These are phyloP conservation scores for Tricholaema leucomelas DNA, from an alignment of 2,113 vertebrate genomes.

Conservation along the genomic window DNA sequence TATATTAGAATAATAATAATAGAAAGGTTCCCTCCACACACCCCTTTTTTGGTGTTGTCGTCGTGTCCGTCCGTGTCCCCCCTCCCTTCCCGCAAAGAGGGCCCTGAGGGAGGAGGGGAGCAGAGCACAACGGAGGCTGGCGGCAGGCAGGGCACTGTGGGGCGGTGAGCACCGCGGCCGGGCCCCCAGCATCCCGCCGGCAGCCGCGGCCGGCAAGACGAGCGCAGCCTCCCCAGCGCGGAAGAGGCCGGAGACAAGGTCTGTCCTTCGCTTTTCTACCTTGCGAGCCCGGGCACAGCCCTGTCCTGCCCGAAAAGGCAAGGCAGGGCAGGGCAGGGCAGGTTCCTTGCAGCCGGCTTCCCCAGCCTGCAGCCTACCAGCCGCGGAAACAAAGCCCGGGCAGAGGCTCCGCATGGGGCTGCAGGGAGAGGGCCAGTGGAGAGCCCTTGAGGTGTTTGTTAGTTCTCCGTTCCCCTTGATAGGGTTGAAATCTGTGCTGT, in stretches of 20 bases:
- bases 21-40: neutral
- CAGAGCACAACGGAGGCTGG: neutral
- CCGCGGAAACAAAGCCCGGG: neutral
- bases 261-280: slow-evolving; percentile 50
- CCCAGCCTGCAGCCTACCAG: neutral
- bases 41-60: neutral
- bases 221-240: neutral
- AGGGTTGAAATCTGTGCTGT: neutral
- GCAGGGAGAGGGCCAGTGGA: neutral
- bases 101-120: neutral
- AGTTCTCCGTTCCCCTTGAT: neutral
- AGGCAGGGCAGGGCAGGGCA: neutral
- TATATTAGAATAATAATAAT: slow-evolving; percentile 30
- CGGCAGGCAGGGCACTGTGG: slow-evolving; percentile 43
- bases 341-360: neutral
- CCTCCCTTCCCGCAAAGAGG: neutral
- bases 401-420: neutral
- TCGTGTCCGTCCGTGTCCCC: no score
- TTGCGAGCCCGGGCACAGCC: neutral
- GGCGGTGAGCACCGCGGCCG: slow-evolving; percentile 25
- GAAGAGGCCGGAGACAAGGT: slow-evolving; percentile 65
- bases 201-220: slow-evolving; percentile 17
- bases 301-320: neutral
- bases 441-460: neutral
- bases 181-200: slow-evolving; percentile 23